Base-by-base conservation (phyloP, 1,140 invertebrate species). In the Drosophila gunungcola region DNA sequence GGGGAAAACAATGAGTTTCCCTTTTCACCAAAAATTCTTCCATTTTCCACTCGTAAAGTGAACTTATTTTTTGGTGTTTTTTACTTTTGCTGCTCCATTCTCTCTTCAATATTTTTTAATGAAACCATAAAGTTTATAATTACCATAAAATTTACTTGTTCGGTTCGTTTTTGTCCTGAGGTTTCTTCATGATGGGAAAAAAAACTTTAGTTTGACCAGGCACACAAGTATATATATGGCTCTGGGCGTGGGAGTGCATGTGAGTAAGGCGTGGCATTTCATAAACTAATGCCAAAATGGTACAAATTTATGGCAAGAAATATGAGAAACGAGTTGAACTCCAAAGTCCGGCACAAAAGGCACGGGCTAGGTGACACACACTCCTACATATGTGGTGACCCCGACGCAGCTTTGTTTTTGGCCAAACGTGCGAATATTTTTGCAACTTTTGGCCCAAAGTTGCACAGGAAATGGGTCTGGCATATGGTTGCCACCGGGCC, bases 401-500 rank as follows among this genome's bases (percentile, higher is more conserved):
- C 39, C 63, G 13, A 49, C 16, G 16, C 27, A 58, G 70, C 84
- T 83, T 88, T 88, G 84, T 88, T 88, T 88, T 83, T 81, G 42
- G 56, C 57, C 84, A 89, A 89, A 80, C 79, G 84, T 88, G 84
- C 79, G 84, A 89, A 89, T 83, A 89, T 88, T 88, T 88, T 88
- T 88, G 83, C 84, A 83, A 88, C 83, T 88, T 88, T 88, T 73
- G 79, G 79, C 82, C 75, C 62, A 84, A 86, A 86, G 82, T 78
- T 82, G 84, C 79, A 89, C 83, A 88, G 83, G 83, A 88, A 83
- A 88, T 76, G 79, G 83, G 63, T 63, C 55, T 64, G 75, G 75
- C 82, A 86, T 78, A 81, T 82, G 78, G 82, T 70, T 46, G 49
- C 58, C 73, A 73, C 68, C 52, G 67, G 65, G 52, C 41, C 51